A percentile compares a stretch with the other conserved stretches of the same genome.
These are phyloP conservation scores for Thunnus thynnus DNA, from an alignment of 2,113 vertebrate species.

Conservation along the genomic window DNA sequence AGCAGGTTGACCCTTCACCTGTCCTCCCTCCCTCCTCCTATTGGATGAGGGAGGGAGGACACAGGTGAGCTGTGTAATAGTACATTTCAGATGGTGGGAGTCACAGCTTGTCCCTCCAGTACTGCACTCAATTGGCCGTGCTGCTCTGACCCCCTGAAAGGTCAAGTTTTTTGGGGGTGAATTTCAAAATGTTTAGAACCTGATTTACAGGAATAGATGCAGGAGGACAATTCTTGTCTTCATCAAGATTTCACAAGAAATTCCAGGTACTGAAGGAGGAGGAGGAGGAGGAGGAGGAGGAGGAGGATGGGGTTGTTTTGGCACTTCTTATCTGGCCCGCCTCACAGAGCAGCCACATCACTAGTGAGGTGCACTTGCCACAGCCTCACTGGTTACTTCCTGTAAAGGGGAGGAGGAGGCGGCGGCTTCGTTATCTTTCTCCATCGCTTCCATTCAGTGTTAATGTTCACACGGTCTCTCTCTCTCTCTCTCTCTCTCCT, in stretches of 20 bases:
- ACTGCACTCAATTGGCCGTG: too few relatives aligned
- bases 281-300: neutral
- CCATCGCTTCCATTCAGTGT: conserved; percentile 77
- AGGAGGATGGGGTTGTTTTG: conserved; percentile 15
- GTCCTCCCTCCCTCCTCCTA: neutral
- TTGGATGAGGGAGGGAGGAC: neutral
- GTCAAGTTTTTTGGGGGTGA: conserved; percentile 10
- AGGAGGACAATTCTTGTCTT: neutral
- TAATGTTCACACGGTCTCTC: conserved; percentile 79
- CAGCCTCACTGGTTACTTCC: conserved; percentile 60
- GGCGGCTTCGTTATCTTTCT: conserved; percentile 64
- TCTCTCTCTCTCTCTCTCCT: conserved; percentile 28
- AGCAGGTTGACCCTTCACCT: conserved; percentile 32
- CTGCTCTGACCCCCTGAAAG: neutral
- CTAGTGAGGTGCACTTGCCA: conserved; percentile 40
- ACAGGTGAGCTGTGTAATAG: conserved; percentile 31
- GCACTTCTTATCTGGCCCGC: conserved; percentile 27
- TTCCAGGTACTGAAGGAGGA: conserved; percentile 13
- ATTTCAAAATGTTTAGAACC: conserved; percentile 22
- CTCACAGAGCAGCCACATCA: conserved; percentile 35
- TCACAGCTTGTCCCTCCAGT: neutral
- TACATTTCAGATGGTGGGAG: neutral
- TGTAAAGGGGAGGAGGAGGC: conserved; percentile 21
- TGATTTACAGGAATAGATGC: conserved; percentile 42
- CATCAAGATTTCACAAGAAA: conserved; percentile 28